Evolutionary conservation across 2,113 vertebrate species (phyloP), one percentile per base, ranked within the genome.

Genomic region (Odontophorus gujanensis): DNA sequence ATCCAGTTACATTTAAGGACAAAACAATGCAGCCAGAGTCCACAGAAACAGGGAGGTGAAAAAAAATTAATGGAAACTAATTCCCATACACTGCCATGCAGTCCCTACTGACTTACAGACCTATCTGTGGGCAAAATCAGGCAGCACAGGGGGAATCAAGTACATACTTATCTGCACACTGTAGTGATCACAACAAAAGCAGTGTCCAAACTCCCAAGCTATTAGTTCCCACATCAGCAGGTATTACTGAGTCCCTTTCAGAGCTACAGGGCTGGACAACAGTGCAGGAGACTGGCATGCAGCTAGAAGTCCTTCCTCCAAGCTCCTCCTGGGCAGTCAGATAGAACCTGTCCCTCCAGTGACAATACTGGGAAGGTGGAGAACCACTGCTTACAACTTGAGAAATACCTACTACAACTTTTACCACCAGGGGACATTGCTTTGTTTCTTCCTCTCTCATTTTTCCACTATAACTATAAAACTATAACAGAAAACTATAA

Each of bases 371-470:
- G 61, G 16, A 95, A 89, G 6, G 51, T 90, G 53, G 63, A 78
- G 85, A 91, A 61, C 24, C 24, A 42, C 51, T 72, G 40, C 80
- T 79, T 85, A 40, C 53, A 57, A 24, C 50, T 73, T 78, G 40
- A 93, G 85, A 92, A 81, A 68, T 21, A 57, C 13, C 65, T 86
- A 48, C 80, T 57, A 76, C 0, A 0, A 89, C 40, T 57, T 87
- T 82, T 93, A 67, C 82, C 87, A 89, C 63, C 67, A 82, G 69
- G 71, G 74, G 78, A 93, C 78, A 89, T 87, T 8, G 86, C 61
- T 87, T 87, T 10, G 86, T 61, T 89, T 74, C 59, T 92, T 89
- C 87, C 71, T 55, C 63, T 77, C 32, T 3, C 26, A 12, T 17
- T 78, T 90, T 78, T 85, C 59, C 58, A 55, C 34, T 36, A 18